Conservation (phyloP, 2,797 vertebrate species). For the Esox masquinongy region DNA sequence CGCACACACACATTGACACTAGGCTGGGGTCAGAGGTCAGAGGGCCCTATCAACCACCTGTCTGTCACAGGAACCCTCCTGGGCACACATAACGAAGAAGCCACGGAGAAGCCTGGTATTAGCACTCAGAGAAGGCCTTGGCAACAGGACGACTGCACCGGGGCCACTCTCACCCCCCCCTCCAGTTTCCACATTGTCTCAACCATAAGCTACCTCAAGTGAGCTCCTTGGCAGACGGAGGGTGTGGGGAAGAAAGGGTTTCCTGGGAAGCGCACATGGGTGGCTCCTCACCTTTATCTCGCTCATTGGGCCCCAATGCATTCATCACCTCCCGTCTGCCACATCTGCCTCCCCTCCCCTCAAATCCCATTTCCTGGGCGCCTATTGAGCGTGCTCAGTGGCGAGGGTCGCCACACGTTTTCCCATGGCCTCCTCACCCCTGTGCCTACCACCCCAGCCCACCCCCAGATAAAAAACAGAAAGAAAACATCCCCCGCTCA, state of each 20-base stretch:
- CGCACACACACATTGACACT: constrained; percentile 19
- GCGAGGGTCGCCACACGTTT: constrained; percentile 75
- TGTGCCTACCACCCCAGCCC: constrained; percentile 50
- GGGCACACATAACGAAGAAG: constrained; percentile 16
- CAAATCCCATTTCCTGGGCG: constrained; percentile 80
- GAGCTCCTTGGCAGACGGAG: background rate
- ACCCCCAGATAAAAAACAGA: background rate
- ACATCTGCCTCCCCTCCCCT: constrained; percentile 70
- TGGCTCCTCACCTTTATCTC: constrained; percentile 33
- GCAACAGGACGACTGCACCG: background rate
- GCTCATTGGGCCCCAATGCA: constrained; percentile 67
- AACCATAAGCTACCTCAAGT: background rate
- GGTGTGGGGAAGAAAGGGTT: constrained; percentile 10
- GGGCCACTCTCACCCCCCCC: background rate
- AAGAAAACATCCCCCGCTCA: constrained; percentile 42
- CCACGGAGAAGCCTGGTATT: background rate
- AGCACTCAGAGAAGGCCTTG: no score
- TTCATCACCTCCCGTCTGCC: constrained; percentile 64
- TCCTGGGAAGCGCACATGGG: constrained; percentile 30
- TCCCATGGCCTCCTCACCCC: constrained; percentile 81
- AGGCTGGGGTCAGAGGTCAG: constrained; percentile 36
- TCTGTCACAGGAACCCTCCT: constrained; percentile 24
- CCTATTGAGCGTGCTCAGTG: constrained; percentile 74
- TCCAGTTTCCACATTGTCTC: background rate
- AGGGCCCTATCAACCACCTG: constrained; percentile 42